A percentile compares a stretch with the other conserved stretches of the same genome.
These are phyloP conservation scores for Scaptomyza caliginosa DNA, from an alignment of 2,888 invertebrate genomes.

Conservation along the genomic window DNA sequence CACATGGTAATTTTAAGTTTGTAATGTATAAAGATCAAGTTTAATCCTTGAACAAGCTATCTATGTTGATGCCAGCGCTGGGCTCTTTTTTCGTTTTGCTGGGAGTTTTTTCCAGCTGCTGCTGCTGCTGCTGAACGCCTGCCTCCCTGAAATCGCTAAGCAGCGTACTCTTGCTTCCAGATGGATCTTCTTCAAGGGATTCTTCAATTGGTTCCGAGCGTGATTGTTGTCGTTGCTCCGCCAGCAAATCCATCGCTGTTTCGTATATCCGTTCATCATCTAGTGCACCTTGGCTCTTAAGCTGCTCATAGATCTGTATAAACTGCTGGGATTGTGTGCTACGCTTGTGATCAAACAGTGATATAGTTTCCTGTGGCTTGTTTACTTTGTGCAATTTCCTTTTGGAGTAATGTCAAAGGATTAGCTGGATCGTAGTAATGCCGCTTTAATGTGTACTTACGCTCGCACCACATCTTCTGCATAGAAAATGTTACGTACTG, in stretches of 20 bases:
- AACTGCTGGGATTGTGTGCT: constrained; percentile 86
- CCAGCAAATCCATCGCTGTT: constrained; percentile 84
- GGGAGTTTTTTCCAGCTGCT: background rate
- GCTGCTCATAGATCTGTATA: constrained; percentile 86
- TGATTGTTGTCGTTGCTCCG: constrained; percentile 69
- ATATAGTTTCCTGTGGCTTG: constrained; percentile 85
- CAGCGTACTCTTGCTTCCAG: constrained; percentile 40
- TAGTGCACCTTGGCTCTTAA: constrained; percentile 85
- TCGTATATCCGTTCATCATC: constrained; percentile 85
- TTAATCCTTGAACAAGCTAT: constrained; percentile 70
- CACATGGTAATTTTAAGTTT: constrained; percentile 50
- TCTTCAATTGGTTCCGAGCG: constrained; percentile 45
- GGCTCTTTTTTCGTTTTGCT: constrained; percentile 42
- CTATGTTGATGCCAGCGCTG: constrained; percentile 68
- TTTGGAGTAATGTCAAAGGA: constrained; percentile 17
- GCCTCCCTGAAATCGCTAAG: constrained; percentile 66
- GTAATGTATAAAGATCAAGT: constrained; percentile 13
- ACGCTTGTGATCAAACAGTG: constrained; percentile 84
- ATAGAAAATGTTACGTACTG: constrained; percentile 90
- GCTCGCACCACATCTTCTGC: constrained; percentile 93
- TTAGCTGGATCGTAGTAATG: background rate
- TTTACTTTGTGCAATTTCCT: constrained; percentile 88
- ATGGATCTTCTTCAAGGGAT: background rate
- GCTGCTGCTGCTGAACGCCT: constrained; percentile 16
- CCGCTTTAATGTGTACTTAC: constrained; percentile 85